phyloP scores from a whole-genome alignment of 2,113 vertebrate genomes.

The Lethenteron reissneri region DNA sequence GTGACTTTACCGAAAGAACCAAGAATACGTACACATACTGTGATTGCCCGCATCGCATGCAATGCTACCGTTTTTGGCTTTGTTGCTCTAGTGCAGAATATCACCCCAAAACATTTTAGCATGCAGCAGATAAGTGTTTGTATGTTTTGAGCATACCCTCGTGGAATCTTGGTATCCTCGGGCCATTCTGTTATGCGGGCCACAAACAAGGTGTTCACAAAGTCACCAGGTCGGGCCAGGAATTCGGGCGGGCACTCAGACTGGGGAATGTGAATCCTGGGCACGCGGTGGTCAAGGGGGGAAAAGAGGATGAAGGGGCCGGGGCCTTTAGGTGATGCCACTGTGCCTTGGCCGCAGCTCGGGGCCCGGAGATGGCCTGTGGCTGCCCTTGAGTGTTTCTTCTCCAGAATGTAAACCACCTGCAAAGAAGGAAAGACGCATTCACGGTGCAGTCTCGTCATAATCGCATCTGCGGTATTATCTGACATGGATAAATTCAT shows the following conservation, averaged over 20 bases:
- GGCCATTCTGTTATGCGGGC: conserved; percentile 67
- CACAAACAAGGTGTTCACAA: conserved; percentile 51
- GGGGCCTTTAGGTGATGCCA: too few species aligned
- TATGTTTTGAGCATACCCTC: conserved; percentile 34
- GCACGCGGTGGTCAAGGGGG: conserved; percentile 74
- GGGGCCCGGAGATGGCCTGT: conserved; percentile 47
- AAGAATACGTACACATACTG: too few species aligned
- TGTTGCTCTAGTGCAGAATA: too few species aligned
- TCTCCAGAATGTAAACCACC: conserved; percentile 80
- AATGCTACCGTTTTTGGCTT: too few species aligned
- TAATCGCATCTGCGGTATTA: background rate
- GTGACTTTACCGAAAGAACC: too few species aligned
- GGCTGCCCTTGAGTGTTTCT: conserved; percentile 67
- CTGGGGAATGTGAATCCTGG: conserved; percentile 52
- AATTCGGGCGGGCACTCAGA: conserved; percentile 59
- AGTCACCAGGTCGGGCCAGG: conserved; percentile 33
- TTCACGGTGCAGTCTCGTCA: conserved; percentile 10
- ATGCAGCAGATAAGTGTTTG: too few species aligned
- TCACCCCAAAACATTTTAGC: too few species aligned
- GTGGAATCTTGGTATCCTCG: conserved; percentile 57
- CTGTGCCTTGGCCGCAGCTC: too few species aligned
- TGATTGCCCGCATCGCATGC: too few species aligned
- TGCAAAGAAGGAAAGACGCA: conserved; percentile 17
- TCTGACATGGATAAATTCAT: too few species aligned
- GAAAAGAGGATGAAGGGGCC: conserved; percentile 44